Conservation (phyloP, 2,113 vertebrate genomes). For the Lutjanus erythropterus region DNA sequence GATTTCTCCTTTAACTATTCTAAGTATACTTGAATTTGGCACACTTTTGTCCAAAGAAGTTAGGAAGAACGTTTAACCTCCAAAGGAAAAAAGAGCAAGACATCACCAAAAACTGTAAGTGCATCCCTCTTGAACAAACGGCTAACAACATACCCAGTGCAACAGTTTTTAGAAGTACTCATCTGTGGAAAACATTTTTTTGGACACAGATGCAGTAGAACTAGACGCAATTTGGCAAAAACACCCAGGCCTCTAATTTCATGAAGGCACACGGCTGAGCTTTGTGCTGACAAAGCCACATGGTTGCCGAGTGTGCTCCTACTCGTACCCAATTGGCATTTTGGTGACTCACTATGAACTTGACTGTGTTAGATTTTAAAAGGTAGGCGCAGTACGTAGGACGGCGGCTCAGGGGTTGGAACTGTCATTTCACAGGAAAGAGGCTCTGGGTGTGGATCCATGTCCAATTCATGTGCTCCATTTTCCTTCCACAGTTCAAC, state of each 20-base stretch:
- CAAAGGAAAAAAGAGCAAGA: neutral
- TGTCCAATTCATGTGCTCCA: neutral
- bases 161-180: neutral
- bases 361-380: slow-evolving; percentile 6
- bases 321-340: neutral
- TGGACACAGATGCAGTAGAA: neutral
- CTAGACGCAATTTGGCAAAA: neutral
- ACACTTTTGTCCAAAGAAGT: neutral
- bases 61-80: neutral
- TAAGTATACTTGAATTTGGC: neutral
- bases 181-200: slow-evolving; percentile 8
- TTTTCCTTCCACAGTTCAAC: neutral
- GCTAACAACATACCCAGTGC: neutral
- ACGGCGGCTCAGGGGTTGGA: neutral
- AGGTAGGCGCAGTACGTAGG: neutral
- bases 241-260: slow-evolving; percentile 11
- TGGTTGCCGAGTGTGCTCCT: neutral
- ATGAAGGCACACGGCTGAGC: slow-evolving; percentile 13
- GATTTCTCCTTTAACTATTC: no score
- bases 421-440: slow-evolving; percentile 21
- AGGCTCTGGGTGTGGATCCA: neutral
- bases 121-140: neutral
- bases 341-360: slow-evolving; percentile 29
- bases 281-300: slow-evolving; percentile 12
- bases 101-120: neutral